phyloP scores from a whole-genome alignment of 23 tunicate genomes.

The Ascidia mentula region DNA sequence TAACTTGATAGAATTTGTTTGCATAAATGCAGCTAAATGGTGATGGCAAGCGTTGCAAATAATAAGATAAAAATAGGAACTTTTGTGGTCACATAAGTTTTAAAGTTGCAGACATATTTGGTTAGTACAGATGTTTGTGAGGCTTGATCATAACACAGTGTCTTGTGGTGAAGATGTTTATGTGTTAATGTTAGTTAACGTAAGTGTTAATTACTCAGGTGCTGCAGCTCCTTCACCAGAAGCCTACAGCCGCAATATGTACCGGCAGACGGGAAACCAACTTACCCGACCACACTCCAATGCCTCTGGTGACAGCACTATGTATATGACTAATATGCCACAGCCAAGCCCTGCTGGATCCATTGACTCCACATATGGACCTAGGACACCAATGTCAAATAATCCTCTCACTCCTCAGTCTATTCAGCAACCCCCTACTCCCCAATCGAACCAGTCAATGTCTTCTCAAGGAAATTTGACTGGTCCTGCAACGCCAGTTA shows the following conservation, averaged over 20 bases:
- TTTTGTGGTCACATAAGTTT: too few species aligned
- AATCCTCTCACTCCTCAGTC: slow-evolving; percentile 64
- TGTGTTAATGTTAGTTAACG: too few species aligned
- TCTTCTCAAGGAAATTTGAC: slow-evolving; percentile 10
- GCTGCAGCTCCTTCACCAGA: slow-evolving; percentile 32
- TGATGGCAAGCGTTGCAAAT: too few species aligned
- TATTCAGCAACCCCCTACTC: slow-evolving; percentile 25
- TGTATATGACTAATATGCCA: slow-evolving; percentile 55
- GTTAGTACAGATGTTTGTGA: too few species aligned
- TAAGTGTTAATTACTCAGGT: not conserved
- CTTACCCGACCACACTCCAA: slow-evolving; percentile 41
- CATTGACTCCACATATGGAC: slow-evolving; percentile 43
- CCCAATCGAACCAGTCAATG: slow-evolving; percentile 19
- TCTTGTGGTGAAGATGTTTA: too few species aligned
- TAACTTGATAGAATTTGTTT: too few species aligned
- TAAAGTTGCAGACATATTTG: too few species aligned
- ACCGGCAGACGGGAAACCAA: slow-evolving; percentile 26
- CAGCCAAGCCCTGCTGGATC: slow-evolving; percentile 74
- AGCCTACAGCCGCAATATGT: not conserved
- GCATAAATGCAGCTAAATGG: too few species aligned
- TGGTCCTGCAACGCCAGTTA: slow-evolving; percentile 3
- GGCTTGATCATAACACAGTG: too few species aligned
- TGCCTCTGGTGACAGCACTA: slow-evolving; percentile 45
- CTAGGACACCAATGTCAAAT: slow-evolving; percentile 64
- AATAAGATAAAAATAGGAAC: too few species aligned